Base-by-base conservation (phyloP, 2,113 vertebrate species). In the Phalacrocorax carbo region DNA sequence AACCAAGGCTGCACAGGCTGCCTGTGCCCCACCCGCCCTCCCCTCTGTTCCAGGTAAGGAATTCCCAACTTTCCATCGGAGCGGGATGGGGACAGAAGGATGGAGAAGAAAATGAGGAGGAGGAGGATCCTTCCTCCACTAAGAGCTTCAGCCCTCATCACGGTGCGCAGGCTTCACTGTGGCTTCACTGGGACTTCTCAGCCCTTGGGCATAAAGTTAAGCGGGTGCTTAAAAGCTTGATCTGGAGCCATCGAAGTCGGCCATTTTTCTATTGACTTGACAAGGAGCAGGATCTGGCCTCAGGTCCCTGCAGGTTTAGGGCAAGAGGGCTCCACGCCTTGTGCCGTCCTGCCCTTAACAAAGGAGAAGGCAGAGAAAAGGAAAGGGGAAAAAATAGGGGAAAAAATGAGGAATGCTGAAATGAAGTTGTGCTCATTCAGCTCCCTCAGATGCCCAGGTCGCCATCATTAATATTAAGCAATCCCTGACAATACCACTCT, bases 291-390 rank as follows among this genome's bases (percentile, higher is more conserved):
- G 79, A 73, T 62, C 17, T 32, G 71, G 15, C 34, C 75, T 10
- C 36, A 5, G 23, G 11, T 44, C 21, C 26, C 52, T 11, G 22
- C 0, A 0, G 55, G 15, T 46, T 34, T 21, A 7, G 48, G 49
- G 49, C 55, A 40, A 18, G 65, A 32, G 85, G 20, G 48, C 55
- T 91, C 62, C 13, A 0, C 4, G 40, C 40, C 44, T 32, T 6
- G 1, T 16, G 13, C 0, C 0, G 9, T 16, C 4, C 40, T 55
- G 27, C 82, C 66, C 46, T 0, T 17, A 25, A 86, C 38, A 77
- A 86, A 82, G 40, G 58, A 52, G 23, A 65, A 32, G n/a, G 68
- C 15, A 38, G 46, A 20, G 60, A 14, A 30, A 51, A 78, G 25
- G 25, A 64, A 78, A 34, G 32, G 52, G 11, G 5, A 2, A 27